Percentiles rank a stretch among this genome's conserved stretches.
Conservation (phyloP, 2,113 vertebrate species). For the Piprites chloris region DNA sequence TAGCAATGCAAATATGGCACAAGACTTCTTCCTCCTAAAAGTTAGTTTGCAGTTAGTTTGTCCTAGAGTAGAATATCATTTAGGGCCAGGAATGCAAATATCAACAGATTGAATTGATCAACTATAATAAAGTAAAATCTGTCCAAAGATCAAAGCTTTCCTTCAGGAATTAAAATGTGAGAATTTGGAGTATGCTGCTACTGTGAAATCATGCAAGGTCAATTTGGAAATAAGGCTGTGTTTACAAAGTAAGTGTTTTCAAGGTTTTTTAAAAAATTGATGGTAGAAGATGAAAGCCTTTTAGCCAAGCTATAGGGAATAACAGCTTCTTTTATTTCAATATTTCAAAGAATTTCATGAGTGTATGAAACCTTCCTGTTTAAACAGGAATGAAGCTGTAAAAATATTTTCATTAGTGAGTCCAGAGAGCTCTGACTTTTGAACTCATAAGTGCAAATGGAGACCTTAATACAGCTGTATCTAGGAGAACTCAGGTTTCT, state of each 20-base stretch:
- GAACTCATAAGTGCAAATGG: neutral
- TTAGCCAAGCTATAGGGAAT: constrained; percentile 34
- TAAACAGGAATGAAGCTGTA: constrained; percentile 51
- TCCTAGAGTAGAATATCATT: neutral
- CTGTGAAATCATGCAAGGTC: neutral
- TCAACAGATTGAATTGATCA: constrained; percentile 26
- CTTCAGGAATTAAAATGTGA: neutral
- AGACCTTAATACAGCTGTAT: neutral
- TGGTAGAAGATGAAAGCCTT: constrained; percentile 41
- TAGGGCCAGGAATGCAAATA: neutral
- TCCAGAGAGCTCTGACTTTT: constrained; percentile 37
- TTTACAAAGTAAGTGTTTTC: constrained; percentile 38
- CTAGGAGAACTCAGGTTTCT: constrained; percentile 13
- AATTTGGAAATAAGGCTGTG: constrained; percentile 3
- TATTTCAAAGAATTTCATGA: constrained; percentile 55
- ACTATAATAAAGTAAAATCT: neutral
- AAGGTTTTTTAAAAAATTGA: constrained; percentile 10
- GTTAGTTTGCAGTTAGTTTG: neutral
- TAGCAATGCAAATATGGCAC: neutral
- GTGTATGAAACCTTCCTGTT: constrained; percentile 33
- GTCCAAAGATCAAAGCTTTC: constrained; percentile 32
- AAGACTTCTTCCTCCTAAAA: neutral
- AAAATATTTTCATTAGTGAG: constrained; percentile 47
- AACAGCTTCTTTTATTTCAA: constrained; percentile 49
- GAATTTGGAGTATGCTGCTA: neutral